phyloP scores from a whole-genome alignment of 2,888 invertebrate genomes.

The Calliopum simillimum region DNA sequence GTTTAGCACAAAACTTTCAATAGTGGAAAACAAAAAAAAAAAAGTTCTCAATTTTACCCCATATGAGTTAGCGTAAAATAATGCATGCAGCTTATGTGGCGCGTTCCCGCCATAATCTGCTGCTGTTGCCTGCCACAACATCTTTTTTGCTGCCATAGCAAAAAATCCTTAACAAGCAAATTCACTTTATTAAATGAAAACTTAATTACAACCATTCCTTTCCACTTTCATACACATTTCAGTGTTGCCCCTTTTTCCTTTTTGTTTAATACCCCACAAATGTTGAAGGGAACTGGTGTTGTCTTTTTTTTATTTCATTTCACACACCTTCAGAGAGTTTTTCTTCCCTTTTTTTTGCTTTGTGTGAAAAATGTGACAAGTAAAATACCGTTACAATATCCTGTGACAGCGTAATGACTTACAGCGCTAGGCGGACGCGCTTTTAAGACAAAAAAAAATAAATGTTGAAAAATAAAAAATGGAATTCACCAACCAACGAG shows the following conservation, averaged over 20 bases:
- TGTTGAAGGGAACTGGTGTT: neutral
- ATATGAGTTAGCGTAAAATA: too few species aligned
- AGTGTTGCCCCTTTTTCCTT: neutral
- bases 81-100: too few species aligned
- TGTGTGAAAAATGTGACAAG: slow-evolving; percentile 37
- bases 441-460: neutral
- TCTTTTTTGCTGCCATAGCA: neutral
- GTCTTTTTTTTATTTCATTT: neutral
- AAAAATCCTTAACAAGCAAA: slow-evolving; percentile 40
- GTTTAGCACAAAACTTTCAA: too few species aligned
- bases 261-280: neutral
- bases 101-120: too few species aligned
- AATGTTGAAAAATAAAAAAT: neutral
- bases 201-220: slow-evolving; percentile 40
- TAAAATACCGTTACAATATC: slow-evolving; percentile 41
- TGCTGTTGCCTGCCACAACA: slow-evolving; percentile 3
- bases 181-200: slow-evolving; percentile 45
- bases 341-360: neutral
- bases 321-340: too few species aligned
- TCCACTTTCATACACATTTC: slow-evolving; percentile 9
- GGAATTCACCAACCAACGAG: neutral
- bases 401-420: slow-evolving; percentile 41
- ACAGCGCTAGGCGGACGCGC: slow-evolving; percentile 21
- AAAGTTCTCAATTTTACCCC: too few species aligned
- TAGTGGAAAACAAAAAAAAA: too few species aligned